Percentiles rank a stretch among this genome's conserved stretches.
These are phyloP conservation scores for Daktulosphaira vitifoliae DNA, from an alignment of 1,140 invertebrate genomes.

Conservation along the genomic window DNA sequence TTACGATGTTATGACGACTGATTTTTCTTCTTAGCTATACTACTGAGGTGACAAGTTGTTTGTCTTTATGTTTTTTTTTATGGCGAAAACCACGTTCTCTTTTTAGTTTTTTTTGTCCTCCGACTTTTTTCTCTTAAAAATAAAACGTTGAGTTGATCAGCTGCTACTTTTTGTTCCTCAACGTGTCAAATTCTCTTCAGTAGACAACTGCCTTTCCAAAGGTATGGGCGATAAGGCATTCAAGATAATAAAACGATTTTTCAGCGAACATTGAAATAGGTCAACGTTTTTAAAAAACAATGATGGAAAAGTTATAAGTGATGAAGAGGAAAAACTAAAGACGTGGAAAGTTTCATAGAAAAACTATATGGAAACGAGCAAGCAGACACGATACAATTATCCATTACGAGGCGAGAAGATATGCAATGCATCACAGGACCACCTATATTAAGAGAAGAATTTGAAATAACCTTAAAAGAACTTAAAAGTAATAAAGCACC, in stretches of 20 bases:
- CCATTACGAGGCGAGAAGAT: not conserved
- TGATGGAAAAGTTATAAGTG: not conserved
- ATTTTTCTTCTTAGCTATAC: too few relatives aligned
- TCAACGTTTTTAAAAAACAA: not conserved
- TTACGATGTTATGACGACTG: too few relatives aligned
- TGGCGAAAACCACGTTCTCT: too few relatives aligned
- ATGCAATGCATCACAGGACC: constrained; percentile 2
- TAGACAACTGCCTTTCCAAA: too few relatives aligned
- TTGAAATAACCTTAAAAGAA: constrained; percentile 2
- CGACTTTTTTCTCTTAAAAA: too few relatives aligned
- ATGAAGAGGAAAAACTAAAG: constrained; percentile 4
- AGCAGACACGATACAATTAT: not conserved
- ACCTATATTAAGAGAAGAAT: constrained; percentile 2
- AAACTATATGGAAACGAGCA: not conserved
- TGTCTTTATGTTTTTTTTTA: too few relatives aligned
- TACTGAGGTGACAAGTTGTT: too few relatives aligned
- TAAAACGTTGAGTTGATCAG: too few relatives aligned
- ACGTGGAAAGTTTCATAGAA: not conserved
- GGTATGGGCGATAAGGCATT: too few relatives aligned
- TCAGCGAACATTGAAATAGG: not conserved
- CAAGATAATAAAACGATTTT: not conserved
- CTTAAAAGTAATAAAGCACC: not conserved
- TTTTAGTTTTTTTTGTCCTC: too few relatives aligned
- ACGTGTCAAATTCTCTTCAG: too few relatives aligned
- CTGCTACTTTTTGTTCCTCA: too few relatives aligned